Percentiles rank a stretch among this genome's conserved stretches.
phyloP scores from a whole-genome alignment of 2,113 vertebrate species.

The Fulmarus glacialis region DNA sequence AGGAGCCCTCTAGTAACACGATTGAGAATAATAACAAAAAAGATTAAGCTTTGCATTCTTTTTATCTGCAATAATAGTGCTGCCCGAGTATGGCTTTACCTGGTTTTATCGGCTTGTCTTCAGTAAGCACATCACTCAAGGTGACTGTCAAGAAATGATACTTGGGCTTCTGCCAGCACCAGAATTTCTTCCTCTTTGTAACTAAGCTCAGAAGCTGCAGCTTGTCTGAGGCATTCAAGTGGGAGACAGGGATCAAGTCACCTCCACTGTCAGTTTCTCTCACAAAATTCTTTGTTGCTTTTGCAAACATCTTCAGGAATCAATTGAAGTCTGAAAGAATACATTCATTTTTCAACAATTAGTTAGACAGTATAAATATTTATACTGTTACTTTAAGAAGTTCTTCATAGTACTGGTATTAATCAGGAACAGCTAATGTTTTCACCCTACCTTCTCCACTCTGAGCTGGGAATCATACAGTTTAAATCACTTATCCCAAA shows the following conservation, averaged over 20 bases:
- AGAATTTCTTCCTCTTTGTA: conserved; percentile 83
- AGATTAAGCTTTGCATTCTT: background rate
- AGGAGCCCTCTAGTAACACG: background rate
- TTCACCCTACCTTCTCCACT: background rate
- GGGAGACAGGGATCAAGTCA: conserved; percentile 83
- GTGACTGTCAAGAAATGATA: conserved; percentile 85
- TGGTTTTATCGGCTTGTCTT: conserved; percentile 79
- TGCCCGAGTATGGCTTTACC: conserved; percentile 66
- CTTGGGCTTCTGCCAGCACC: conserved; percentile 91
- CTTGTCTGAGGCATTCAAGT: conserved; percentile 84
- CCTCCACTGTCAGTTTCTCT: conserved; percentile 85
- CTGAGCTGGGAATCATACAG: background rate
- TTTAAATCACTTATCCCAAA: background rate
- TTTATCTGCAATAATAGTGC: background rate
- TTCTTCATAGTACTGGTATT: background rate
- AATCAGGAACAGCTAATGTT: background rate
- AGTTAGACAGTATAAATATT: background rate
- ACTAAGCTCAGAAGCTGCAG: conserved; percentile 83
- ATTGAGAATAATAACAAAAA: background rate
- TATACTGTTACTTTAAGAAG: background rate
- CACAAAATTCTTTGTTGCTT: conserved; percentile 89
- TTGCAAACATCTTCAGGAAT: conserved; percentile 85
- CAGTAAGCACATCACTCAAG: conserved; percentile 84
- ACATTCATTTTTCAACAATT: background rate
- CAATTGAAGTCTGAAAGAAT: conserved; percentile 26